Percentiles rank a stretch among this genome's conserved stretches.
Conservation (phyloP, 2,113 vertebrate genomes). For the Todiramphus chloris region DNA sequence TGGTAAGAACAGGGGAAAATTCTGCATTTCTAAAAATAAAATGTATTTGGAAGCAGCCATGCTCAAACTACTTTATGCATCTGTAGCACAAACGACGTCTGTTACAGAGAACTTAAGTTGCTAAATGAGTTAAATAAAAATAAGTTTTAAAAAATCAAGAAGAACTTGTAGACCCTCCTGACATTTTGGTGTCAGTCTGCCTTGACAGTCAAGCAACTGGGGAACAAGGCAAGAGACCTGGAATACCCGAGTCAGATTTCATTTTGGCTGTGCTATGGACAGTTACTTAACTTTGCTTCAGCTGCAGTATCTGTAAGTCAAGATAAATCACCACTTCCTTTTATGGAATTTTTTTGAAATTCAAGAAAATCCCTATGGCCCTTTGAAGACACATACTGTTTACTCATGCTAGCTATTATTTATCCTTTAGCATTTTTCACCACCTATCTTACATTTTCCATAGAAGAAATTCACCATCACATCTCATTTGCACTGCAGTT, state of each 20-base stretch:
- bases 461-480: background rate
- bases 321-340: background rate
- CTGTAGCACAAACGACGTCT: background rate
- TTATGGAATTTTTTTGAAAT: background rate
- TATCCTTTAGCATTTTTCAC: background rate
- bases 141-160: background rate
- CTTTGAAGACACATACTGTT: background rate
- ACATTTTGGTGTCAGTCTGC: background rate
- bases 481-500: background rate
- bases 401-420: background rate
- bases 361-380: background rate
- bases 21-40: conserved; percentile 40
- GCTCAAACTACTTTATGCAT: background rate
- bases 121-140: background rate
- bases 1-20: conserved; percentile 21
- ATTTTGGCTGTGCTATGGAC: background rate
- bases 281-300: background rate
- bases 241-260: background rate
- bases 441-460: background rate
- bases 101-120: background rate
- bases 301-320: background rate
- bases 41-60: conserved; percentile 1
- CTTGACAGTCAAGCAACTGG: background rate
- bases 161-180: background rate
- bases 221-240: background rate